A percentile compares a stretch with the other conserved stretches of the same genome.
Evolutionary conservation across 2,113 vertebrate genomes (phyloP).

Genomic region (Edolisoma coerulescens): DNA sequence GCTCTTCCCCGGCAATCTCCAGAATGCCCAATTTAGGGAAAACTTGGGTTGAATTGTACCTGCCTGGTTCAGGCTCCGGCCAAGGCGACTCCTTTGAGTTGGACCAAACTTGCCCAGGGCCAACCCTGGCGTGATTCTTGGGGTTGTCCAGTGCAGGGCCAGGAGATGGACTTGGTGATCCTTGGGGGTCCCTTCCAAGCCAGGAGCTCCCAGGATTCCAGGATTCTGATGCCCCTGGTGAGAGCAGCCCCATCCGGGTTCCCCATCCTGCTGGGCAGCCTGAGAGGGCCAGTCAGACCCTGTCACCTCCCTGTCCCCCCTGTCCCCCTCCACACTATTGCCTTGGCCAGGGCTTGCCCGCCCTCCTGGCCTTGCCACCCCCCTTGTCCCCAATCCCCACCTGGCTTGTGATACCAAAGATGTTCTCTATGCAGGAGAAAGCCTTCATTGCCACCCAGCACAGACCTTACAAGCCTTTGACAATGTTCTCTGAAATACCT

Average conservation of each 20-base stretch:
- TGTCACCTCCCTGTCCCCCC: neutral
- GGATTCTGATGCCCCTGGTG: neutral
- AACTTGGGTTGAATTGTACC: neutral
- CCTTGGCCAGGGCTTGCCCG: neutral
- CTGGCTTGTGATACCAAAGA: slow-evolving; percentile 71
- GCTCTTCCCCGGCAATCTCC: neutral
- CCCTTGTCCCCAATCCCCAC: neutral
- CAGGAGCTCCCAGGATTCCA: neutral
- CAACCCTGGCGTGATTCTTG: neutral
- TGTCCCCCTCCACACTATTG: neutral
- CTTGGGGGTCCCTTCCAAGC: neutral
- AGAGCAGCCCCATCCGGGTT: accelerated
- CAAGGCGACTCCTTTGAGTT: neutral
- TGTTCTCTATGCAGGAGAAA: slow-evolving; percentile 66
- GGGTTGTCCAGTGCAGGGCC: neutral
- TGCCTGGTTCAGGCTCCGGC: neutral
- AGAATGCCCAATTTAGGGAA: neutral
- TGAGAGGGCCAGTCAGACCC: neutral
- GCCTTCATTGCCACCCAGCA: slow-evolving; percentile 77
- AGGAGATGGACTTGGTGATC: neutral
- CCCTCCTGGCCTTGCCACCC: neutral
- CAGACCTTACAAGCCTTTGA: slow-evolving; percentile 94
- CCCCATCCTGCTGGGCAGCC: neutral
- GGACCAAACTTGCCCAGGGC: neutral
- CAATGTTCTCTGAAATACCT: slow-evolving; percentile 99